Evolutionary conservation across 2,113 vertebrate genomes (phyloP).

Genomic region (Campylomormyrus tamandua): DNA sequence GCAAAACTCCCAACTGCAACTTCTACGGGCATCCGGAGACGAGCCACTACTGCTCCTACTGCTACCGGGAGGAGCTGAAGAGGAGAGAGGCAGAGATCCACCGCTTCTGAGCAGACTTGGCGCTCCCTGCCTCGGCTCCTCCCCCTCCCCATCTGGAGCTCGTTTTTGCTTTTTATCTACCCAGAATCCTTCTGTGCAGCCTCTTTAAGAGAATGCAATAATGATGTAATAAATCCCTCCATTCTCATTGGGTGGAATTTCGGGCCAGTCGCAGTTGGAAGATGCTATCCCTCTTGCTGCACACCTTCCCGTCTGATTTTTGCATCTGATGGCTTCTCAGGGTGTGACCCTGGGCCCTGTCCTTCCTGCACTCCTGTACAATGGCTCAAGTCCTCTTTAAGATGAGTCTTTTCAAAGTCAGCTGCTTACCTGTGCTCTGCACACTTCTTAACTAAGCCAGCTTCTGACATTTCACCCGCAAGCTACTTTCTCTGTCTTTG

Average conservation of each 20-base stretch:
- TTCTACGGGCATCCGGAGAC: conserved; percentile 92
- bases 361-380: background rate
- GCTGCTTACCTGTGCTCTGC: background rate
- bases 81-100: conserved; percentile 73
- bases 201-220: conserved; percentile 16
- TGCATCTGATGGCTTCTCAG: background rate
- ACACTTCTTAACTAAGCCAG: background rate
- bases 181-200: background rate
- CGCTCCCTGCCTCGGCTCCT: background rate
- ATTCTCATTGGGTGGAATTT: background rate
- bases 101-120: conserved; percentile 66
- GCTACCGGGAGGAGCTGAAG: conserved; percentile 82
- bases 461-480: background rate
- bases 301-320: background rate
- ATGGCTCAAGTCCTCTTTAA: background rate
- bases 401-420: background rate
- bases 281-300: background rate
- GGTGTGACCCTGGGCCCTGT: background rate
- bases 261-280: background rate
- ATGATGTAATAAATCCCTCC: background rate
- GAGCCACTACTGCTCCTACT: conserved; percentile 91
- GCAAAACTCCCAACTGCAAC: conserved; percentile 81
- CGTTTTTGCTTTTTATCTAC: background rate
- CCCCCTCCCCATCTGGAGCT: background rate
- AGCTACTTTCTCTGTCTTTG: background rate